Percentiles rank a stretch among this genome's conserved stretches.
Conservation (phyloP, 2,113 vertebrate species). For the Austrofundulus limnaeus region DNA sequence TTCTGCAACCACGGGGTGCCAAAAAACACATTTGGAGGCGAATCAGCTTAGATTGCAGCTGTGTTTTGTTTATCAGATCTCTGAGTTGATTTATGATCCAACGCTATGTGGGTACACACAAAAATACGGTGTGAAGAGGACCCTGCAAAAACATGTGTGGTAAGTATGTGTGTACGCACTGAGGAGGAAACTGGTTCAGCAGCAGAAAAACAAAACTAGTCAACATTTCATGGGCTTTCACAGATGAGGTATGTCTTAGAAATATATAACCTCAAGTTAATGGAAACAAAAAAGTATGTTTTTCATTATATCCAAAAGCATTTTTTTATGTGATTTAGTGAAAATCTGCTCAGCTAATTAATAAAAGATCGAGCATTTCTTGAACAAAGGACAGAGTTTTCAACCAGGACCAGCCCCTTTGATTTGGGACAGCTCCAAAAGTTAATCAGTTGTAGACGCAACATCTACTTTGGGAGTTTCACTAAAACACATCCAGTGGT, state of each 20-base stretch:
- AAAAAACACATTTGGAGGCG: constrained; percentile 14
- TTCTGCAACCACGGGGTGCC: constrained; percentile 9
- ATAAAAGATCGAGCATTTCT: no score
- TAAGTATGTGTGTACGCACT: constrained; percentile 9
- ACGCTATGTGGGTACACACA: constrained; percentile 48
- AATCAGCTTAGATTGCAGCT: constrained; percentile 43
- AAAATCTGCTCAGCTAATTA: neutral
- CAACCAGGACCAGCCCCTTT: no score
- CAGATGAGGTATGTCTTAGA: neutral
- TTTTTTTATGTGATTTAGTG: neutral
- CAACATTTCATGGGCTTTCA: neutral
- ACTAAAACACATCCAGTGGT: no score
- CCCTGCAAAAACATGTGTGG: constrained; percentile 36
- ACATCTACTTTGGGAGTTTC: no score
- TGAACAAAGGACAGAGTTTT: no score
- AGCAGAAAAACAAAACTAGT: neutral
- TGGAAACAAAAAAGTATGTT: neutral
- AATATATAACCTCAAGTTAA: neutral
- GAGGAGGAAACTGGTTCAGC: constrained; percentile 17
- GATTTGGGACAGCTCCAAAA: no score
- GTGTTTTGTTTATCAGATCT: constrained; percentile 47
- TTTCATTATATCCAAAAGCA: neutral
- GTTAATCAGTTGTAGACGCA: no score
- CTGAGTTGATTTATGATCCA: constrained; percentile 52
- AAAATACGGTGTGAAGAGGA: constrained; percentile 55